Conservation (phyloP, 2,797 vertebrate species). For the Sebastes iracundus region DNA sequence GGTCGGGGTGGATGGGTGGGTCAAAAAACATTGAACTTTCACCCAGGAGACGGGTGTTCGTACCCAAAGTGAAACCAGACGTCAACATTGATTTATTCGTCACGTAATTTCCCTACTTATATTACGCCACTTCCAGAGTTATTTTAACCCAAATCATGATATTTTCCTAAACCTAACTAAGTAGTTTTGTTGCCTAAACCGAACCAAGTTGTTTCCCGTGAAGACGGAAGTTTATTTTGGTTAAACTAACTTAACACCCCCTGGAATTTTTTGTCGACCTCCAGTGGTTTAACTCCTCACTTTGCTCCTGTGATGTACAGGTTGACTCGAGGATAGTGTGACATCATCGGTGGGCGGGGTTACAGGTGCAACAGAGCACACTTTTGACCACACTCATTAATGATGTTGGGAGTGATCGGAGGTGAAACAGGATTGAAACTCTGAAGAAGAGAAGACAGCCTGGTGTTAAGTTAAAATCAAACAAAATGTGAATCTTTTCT, state of each 20-base stretch:
- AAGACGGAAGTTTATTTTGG: no score
- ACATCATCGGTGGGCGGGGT: neutral
- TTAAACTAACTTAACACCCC: no score
- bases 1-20: no score
- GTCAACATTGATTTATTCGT: no score
- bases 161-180: no score
- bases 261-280: neutral
- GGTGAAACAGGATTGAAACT: neutral
- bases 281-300: neutral
- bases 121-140: no score
- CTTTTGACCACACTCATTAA: neutral
- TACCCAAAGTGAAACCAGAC: no score
- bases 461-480: neutral
- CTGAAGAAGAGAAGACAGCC: neutral
- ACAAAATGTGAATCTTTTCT: neutral
- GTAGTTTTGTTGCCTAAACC: no score
- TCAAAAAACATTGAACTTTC: no score
- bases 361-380: neutral
- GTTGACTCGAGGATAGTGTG: neutral
- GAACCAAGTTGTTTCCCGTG: accelerated
- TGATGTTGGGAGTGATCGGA: neutral
- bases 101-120: no score
- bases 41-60: no score
- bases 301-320: neutral
- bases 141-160: no score